Evolutionary conservation across 1,140 invertebrate species (phyloP).

Genomic region (Calephelis nemesis): DNA sequence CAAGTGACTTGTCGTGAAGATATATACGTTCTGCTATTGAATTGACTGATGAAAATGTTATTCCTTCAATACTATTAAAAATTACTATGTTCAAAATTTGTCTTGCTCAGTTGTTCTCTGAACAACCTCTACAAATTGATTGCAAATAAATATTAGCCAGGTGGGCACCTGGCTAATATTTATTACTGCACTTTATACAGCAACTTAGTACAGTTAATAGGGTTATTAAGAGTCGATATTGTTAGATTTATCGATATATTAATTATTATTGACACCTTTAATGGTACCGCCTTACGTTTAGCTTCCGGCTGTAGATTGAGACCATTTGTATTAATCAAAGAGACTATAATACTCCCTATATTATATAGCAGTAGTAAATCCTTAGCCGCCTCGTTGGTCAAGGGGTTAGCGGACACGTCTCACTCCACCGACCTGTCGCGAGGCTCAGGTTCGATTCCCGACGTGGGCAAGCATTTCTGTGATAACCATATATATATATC

Average conservation of each 20-base stretch:
- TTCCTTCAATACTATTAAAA: too few relatives aligned
- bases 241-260: slow-evolving; percentile 8
- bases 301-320: not conserved
- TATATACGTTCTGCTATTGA: too few relatives aligned
- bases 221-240: slow-evolving; percentile 15
- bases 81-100: not conserved
- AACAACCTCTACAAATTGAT: not conserved
- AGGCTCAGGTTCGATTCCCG: too few relatives aligned
- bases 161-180: slow-evolving; percentile 4
- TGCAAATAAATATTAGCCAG: not conserved
- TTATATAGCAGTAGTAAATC: too few relatives aligned
- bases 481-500: too few relatives aligned
- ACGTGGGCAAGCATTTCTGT: too few relatives aligned
- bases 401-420: too few relatives aligned
- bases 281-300: not conserved
- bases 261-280: slow-evolving; percentile 13
- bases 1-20: too few relatives aligned
- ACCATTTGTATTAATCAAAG: not conserved
- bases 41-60: too few relatives aligned
- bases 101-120: not conserved
- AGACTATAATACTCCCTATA: too few relatives aligned
- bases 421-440: too few relatives aligned
- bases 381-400: too few relatives aligned
- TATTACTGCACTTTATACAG: slow-evolving; percentile 8
- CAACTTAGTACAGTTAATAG: slow-evolving; percentile 15